phyloP scores from a whole-genome alignment of 2,113 vertebrate species.

The Macheiramphus alcinus region DNA sequence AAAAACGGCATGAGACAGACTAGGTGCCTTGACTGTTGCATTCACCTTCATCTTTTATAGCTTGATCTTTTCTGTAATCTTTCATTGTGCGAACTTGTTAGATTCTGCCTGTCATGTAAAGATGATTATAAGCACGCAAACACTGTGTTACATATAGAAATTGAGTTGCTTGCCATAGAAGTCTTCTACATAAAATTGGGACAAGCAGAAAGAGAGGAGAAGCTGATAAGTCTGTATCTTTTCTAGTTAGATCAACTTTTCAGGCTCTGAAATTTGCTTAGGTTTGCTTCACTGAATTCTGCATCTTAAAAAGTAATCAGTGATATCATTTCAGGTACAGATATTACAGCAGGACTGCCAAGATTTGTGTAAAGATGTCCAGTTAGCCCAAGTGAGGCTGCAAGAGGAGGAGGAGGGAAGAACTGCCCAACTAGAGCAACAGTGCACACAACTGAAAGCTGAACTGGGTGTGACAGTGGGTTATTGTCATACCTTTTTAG shows the following conservation, averaged over 20 bases:
- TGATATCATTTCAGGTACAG: slow-evolving; percentile 64
- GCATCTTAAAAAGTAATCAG: background rate
- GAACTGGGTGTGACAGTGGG: slow-evolving; percentile 62
- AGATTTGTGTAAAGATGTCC: slow-evolving; percentile 44
- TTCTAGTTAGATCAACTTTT: background rate
- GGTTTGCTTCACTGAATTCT: background rate
- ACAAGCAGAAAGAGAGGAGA: background rate
- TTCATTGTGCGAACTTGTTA: background rate
- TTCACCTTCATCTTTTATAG: background rate
- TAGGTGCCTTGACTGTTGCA: background rate
- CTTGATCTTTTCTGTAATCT: background rate
- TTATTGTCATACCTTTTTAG: background rate
- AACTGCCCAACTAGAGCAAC: slow-evolving; percentile 49
- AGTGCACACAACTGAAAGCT: slow-evolving; percentile 55
- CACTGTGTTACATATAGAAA: background rate
- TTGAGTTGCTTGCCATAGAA: background rate
- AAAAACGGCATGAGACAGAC: background rate
- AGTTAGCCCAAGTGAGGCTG: slow-evolving; percentile 52
- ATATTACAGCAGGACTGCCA: slow-evolving; percentile 65
- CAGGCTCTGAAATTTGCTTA: background rate
- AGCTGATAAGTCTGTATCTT: background rate
- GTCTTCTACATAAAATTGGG: background rate
- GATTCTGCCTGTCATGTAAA: background rate
- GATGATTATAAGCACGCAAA: background rate
- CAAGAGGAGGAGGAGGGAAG: slow-evolving; percentile 56